Percentiles rank a stretch among this genome's conserved stretches.
Conservation (phyloP, 2,888 invertebrate species). For the Capitulum mitella region DNA sequence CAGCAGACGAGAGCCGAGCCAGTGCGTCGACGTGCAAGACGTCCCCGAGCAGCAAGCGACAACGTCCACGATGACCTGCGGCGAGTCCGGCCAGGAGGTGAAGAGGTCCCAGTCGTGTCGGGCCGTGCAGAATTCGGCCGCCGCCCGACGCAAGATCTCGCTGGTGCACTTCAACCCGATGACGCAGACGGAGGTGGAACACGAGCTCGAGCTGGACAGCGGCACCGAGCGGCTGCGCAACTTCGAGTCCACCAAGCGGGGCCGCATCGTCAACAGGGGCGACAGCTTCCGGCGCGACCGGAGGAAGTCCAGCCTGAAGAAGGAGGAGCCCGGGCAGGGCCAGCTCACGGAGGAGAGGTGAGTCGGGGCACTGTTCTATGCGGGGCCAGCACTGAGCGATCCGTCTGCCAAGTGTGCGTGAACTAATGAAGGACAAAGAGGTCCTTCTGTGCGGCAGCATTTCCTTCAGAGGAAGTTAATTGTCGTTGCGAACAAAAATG, state of each 20-base stretch:
- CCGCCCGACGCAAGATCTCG: not conserved
- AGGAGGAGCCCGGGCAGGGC: not conserved
- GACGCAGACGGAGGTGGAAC: not conserved
- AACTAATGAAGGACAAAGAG: too few species aligned
- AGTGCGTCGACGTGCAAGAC: not conserved
- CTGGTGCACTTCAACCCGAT: slow-evolving; percentile 14
- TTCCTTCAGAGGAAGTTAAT: too few species aligned
- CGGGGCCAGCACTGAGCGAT: not conserved
- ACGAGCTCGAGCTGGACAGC: not conserved
- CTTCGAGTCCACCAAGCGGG: slow-evolving; percentile 19
- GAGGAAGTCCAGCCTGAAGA: not conserved
- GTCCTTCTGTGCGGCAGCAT: too few species aligned
- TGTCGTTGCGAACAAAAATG: too few species aligned
- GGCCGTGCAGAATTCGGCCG: not conserved
- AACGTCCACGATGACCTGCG: not conserved
- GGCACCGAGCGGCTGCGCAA: not conserved
- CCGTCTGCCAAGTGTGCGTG: too few species aligned
- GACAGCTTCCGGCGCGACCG: slow-evolving; percentile 10
- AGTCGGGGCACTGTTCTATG: not conserved
- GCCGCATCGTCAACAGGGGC: slow-evolving; percentile 20
- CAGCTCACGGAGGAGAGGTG: not conserved
- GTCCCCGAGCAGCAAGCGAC: not conserved
- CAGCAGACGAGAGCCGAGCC: too few species aligned
- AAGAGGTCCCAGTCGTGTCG: not conserved
- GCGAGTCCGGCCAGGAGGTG: not conserved